Conservation (phyloP, 2,888 invertebrate species). For the Spatulosminthurus flaviceps region DNA sequence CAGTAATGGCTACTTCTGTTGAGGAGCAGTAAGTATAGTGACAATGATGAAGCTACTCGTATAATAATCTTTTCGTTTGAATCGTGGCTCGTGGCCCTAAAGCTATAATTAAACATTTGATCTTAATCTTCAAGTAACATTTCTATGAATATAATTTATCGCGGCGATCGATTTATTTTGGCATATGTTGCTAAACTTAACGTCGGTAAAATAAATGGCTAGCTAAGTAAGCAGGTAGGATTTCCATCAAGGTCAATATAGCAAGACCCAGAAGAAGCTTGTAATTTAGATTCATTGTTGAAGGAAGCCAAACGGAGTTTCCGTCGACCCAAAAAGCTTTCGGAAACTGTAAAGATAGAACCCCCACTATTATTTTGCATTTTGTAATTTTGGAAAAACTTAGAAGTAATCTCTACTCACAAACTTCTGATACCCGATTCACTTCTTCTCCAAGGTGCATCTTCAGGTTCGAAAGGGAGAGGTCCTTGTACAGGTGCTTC, state of each 20-base stretch:
- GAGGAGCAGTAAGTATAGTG: too few species aligned
- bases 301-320: conserved; percentile 46
- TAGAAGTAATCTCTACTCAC: conserved; percentile 71
- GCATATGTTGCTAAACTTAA: neutral
- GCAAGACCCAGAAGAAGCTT: neutral
- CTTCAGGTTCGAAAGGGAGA: conserved; percentile 94
- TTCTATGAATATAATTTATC: too few species aligned
- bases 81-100: too few species aligned
- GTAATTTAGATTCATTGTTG: conserved; percentile 13
- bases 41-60: too few species aligned
- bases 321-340: conserved; percentile 77
- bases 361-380: conserved; percentile 50
- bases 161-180: neutral
- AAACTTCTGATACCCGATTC: conserved; percentile 91
- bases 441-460: conserved; percentile 91
- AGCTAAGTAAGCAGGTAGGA: conserved; percentile 20
- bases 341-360: conserved; percentile 76
- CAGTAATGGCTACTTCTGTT: too few species aligned
- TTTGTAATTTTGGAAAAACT: neutral
- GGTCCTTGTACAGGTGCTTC: conserved; percentile 97
- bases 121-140: too few species aligned
- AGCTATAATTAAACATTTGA: too few species aligned
- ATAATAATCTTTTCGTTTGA: too few species aligned
- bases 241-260: conserved; percentile 40
- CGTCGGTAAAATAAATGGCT: neutral